A percentile compares a stretch with the other conserved stretches of the same genome.
Evolutionary conservation across 2,797 vertebrate genomes (phyloP).

Genomic region (Takifugu ocellatus): DNA sequence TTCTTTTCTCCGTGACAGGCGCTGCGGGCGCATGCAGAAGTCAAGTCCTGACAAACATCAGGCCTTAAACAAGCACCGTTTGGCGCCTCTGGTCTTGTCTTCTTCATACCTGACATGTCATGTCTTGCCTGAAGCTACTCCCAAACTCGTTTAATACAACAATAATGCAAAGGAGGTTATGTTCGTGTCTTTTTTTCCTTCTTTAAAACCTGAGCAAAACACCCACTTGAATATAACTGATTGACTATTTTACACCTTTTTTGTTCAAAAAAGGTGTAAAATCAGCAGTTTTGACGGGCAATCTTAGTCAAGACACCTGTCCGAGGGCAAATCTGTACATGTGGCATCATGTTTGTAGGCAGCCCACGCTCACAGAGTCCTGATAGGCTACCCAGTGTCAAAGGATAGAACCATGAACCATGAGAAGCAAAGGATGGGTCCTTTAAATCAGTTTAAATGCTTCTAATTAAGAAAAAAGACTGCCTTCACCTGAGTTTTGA

Average conservation of each 20-base stretch:
- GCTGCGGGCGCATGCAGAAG: conserved; percentile 89
- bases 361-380: conserved; percentile 4
- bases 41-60: conserved; percentile 90
- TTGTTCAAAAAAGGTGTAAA: not conserved
- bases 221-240: too few species aligned
- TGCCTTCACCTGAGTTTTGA: not conserved
- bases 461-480: not conserved
- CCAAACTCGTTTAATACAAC: conserved; percentile 82
- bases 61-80: conserved; percentile 85
- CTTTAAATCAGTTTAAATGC: too few species aligned
- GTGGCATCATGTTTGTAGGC: conserved; percentile 20
- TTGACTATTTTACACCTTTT: too few species aligned
- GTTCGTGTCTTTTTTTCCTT: conserved; percentile 4
- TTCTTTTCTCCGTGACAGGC: conserved; percentile 82
- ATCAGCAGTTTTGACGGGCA: conserved; percentile 14
- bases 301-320: conserved; percentile 35
- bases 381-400: conserved; percentile 2
- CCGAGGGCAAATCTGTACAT: conserved; percentile 29
- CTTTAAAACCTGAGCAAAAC: conserved; percentile 26
- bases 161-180: conserved; percentile 60
- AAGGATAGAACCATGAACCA: not conserved
- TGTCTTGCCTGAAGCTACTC: conserved; percentile 85
- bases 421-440: not conserved
- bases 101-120: conserved; percentile 94
- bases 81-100: conserved; percentile 99